Percentiles rank a stretch among this genome's conserved stretches.
phyloP scores from a whole-genome alignment of 2,797 vertebrate species.

The Dermochelys coriacea region DNA sequence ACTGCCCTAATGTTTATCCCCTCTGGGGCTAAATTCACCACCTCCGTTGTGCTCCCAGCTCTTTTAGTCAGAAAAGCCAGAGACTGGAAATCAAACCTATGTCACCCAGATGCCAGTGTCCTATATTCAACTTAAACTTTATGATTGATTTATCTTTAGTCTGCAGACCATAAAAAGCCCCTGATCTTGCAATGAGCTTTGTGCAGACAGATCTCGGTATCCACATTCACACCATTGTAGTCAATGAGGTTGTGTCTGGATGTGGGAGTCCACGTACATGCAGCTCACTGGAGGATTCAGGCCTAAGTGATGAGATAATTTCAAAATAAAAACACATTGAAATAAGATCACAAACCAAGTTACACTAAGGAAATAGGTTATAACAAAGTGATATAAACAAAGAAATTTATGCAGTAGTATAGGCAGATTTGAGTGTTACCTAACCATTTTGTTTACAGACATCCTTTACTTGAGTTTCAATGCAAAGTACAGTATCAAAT shows the following conservation, averaged over 20 bases:
- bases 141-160: not conserved
- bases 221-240: not conserved
- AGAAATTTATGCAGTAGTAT: not conserved
- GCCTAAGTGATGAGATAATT: not conserved
- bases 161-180: not conserved
- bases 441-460: no score
- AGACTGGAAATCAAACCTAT: not conserved
- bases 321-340: not conserved
- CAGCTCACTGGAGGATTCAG: not conserved
- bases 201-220: not conserved
- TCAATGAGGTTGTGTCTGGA: not conserved
- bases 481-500: not conserved
- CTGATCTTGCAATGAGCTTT: not conserved
- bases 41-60: not conserved
- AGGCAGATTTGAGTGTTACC: not conserved
- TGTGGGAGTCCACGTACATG: not conserved
- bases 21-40: not conserved
- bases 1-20: accelerated
- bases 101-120: not conserved
- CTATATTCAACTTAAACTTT: not conserved
- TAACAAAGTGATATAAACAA: not conserved
- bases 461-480: not conserved
- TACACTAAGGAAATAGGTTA: not conserved
- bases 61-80: not conserved
- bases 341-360: not conserved